These are phyloP conservation scores for Pungitius pungitius DNA, from an alignment of 2,113 vertebrate species.

Conservation along the genomic window DNA sequence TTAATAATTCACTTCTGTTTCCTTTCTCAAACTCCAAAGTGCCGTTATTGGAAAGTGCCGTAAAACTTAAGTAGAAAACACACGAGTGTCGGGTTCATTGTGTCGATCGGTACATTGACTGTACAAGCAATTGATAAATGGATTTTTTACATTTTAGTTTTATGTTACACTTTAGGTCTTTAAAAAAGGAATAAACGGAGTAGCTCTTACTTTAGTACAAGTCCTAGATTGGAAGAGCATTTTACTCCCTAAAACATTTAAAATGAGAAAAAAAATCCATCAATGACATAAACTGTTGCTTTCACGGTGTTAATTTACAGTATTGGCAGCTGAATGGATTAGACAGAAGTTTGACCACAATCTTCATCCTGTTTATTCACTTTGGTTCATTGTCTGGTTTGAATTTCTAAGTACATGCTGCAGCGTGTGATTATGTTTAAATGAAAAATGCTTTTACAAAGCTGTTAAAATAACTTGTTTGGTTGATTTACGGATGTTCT, in stretches of 20 bases:
- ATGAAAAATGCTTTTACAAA: too few relatives aligned
- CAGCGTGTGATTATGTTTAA: neutral
- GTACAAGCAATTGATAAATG: neutral
- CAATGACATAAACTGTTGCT: neutral
- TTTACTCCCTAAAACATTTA: neutral
- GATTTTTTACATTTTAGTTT: neutral
- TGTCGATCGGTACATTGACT: neutral
- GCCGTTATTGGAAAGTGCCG: slow-evolving; percentile 18
- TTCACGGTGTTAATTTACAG: neutral
- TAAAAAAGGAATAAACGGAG: neutral
- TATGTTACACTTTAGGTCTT: neutral
- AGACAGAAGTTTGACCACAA: slow-evolving; percentile 5
- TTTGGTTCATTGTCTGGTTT: slow-evolving; percentile 19
- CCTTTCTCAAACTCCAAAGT: neutral
- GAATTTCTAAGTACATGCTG: slow-evolving; percentile 8
- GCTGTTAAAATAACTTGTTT: neutral
- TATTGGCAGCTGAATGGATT: neutral
- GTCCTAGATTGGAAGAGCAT: neutral
- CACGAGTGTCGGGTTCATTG: neutral
- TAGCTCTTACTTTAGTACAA: neutral
- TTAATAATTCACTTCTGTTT: neutral
- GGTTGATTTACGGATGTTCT: neutral
- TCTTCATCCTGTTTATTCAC: slow-evolving; percentile 13
- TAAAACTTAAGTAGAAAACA: slow-evolving; percentile 16
- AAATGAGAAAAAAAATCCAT: neutral